Percentiles rank a stretch among this genome's conserved stretches.
phyloP scores from a whole-genome alignment of 2,888 invertebrate genomes.

The Lacanobia wlatinum region DNA sequence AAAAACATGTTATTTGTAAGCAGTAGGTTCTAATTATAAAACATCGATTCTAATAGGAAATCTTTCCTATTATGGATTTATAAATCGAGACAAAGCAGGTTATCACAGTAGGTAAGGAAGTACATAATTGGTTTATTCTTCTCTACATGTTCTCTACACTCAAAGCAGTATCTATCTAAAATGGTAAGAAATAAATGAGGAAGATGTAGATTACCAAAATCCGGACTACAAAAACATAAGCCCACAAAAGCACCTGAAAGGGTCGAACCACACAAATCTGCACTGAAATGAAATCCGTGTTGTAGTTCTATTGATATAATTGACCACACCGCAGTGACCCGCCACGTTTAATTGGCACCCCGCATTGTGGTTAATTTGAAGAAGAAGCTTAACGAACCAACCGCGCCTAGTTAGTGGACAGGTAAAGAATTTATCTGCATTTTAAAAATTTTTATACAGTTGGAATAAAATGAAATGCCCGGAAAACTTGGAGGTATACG shows the following conservation, averaged over 20 bases:
- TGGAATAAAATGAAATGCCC: constrained; percentile 32
- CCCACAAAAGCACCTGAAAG: not conserved
- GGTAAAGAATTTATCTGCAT: constrained; percentile 43
- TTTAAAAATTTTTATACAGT: constrained; percentile 25
- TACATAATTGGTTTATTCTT: not conserved
- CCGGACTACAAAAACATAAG: not conserved
- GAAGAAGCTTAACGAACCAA: constrained; percentile 59
- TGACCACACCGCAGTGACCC: constrained; percentile 36
- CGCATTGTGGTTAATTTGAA: constrained; percentile 59
- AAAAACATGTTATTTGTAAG: not conserved
- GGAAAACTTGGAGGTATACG: constrained; percentile 27
- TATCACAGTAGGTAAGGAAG: not conserved
- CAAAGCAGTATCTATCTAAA: not conserved
- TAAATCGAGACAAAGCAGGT: too few relatives aligned
- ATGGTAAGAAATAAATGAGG: not conserved
- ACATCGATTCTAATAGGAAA: not conserved
- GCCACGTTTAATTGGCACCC: constrained; percentile 57
- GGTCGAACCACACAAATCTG: constrained; percentile 9
- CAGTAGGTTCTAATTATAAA: not conserved
- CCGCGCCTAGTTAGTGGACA: constrained; percentile 37
- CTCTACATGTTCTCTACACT: not conserved
- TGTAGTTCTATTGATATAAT: constrained; percentile 48
- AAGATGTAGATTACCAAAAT: not conserved
- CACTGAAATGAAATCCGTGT: constrained; percentile 23
- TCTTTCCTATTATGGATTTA: not conserved